These are phyloP conservation scores for Cyanistes caeruleus DNA, from an alignment of 2,113 vertebrate species.

Conservation along the genomic window DNA sequence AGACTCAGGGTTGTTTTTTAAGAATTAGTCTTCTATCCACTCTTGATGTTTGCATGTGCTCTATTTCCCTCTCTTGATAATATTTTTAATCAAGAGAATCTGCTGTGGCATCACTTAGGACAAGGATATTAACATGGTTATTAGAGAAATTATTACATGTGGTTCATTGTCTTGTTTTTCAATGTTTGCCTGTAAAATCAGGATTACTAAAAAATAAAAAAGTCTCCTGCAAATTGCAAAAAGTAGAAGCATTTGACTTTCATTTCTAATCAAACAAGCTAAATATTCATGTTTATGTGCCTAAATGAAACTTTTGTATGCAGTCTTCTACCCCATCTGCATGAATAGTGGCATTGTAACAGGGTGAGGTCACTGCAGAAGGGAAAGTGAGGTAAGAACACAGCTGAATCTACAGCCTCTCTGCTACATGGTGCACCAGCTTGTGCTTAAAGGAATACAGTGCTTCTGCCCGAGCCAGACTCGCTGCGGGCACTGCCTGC, in stretches of 20 bases:
- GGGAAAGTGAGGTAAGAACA: slow-evolving; percentile 91
- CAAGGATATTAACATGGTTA: background rate
- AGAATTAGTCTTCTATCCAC: background rate
- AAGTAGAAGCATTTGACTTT: slow-evolving; percentile 72
- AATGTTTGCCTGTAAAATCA: slow-evolving; percentile 30
- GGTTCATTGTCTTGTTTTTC: slow-evolving; percentile 13
- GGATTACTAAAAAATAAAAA: background rate
- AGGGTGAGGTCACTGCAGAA: slow-evolving; percentile 91
- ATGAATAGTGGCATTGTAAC: slow-evolving; percentile 97
- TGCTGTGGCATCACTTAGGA: background rate
- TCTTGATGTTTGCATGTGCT: background rate
- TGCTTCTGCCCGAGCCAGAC: background rate
- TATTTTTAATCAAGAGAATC: slow-evolving; percentile 9
- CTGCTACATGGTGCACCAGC: slow-evolving; percentile 72
- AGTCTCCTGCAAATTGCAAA: slow-evolving; percentile 10
- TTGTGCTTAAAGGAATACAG: slow-evolving; percentile 76
- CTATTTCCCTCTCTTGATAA: background rate
- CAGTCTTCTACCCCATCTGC: slow-evolving; percentile 81
- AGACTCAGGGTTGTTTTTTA: background rate
- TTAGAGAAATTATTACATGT: background rate
- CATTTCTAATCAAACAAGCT: slow-evolving; percentile 79
- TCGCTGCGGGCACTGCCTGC: background rate
- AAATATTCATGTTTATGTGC: slow-evolving; percentile 85
- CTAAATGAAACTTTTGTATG: slow-evolving; percentile 91
- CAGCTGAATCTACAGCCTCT: slow-evolving; percentile 89